Evolutionary conservation across 2,888 invertebrate genomes (phyloP).

Genomic region (Brachyptera risi): DNA sequence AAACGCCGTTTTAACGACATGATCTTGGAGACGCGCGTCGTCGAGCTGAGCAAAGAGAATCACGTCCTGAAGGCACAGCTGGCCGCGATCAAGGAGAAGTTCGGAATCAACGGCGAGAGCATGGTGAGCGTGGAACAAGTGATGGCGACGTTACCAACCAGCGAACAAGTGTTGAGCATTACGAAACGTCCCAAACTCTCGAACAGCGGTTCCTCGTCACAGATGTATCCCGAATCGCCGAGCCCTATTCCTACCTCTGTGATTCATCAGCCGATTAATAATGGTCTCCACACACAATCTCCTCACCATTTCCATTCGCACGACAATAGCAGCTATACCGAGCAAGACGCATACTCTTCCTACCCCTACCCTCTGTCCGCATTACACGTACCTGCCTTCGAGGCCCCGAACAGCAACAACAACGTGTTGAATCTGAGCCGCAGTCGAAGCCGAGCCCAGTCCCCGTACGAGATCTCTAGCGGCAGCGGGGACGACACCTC

Average conservation of each 20-base stretch:
- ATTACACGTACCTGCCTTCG: conserved; percentile 46
- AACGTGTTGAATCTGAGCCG: conserved; percentile 47
- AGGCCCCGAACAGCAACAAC: conserved; percentile 38
- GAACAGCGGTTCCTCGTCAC: conserved; percentile 34
- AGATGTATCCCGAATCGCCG: conserved; percentile 55
- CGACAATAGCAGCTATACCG: conserved; percentile 49
- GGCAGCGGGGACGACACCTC: conserved; percentile 61
- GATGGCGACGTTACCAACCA: conserved; percentile 76
- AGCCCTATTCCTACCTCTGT: conserved; percentile 53
- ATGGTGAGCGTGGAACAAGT: conserved; percentile 87
- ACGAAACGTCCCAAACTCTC: conserved; percentile 65
- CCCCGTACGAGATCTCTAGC: conserved; percentile 78
- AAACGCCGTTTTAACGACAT: conserved; percentile 95
- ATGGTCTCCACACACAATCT: conserved; percentile 45
- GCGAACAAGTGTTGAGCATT: conserved; percentile 78
- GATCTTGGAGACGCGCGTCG: conserved; percentile 90
- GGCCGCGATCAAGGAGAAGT: conserved; percentile 88
- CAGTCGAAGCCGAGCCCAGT: conserved; percentile 50
- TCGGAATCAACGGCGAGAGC: conserved; percentile 82
- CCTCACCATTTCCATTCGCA: conserved; percentile 33
- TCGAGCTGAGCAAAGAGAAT: conserved; percentile 93
- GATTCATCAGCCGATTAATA: conserved; percentile 54
- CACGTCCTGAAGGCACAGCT: conserved; percentile 90
- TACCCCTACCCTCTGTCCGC: conserved; percentile 37
- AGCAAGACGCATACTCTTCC: conserved; percentile 43